Conservation (phyloP, 2,113 vertebrate species). For the Ciconia boyciana region DNA sequence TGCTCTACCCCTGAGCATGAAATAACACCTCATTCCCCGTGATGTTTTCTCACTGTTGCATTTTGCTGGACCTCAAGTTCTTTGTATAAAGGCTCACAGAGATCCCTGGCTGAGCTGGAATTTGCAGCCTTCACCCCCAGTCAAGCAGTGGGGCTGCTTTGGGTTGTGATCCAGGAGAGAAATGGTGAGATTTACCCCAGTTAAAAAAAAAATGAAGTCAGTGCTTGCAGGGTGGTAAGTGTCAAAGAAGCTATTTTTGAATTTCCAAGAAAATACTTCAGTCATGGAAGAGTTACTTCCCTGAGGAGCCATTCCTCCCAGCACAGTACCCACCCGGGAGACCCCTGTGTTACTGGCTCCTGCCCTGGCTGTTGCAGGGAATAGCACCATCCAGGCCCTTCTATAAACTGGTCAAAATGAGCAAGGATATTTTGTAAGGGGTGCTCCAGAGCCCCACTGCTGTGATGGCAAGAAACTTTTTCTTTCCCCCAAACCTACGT, state of each 20-base stretch:
- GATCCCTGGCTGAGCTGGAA: not conserved
- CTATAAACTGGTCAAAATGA: not conserved
- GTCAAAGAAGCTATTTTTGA: not conserved
- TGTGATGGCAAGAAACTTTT: not conserved
- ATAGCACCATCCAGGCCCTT: not conserved
- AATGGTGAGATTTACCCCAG: not conserved
- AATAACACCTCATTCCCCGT: not conserved
- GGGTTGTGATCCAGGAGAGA: not conserved
- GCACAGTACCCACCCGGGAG: not conserved
- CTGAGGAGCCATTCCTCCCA: not conserved
- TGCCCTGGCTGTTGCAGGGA: not conserved
- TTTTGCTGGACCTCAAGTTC: not conserved
- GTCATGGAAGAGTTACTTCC: not conserved
- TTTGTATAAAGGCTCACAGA: not conserved
- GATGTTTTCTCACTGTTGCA: not conserved
- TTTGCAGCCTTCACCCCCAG: not conserved
- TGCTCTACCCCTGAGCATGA: not conserved
- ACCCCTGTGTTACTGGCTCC: not conserved
- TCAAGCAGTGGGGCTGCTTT: not conserved
- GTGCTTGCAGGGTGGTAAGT: not conserved
- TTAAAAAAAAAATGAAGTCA: not conserved
- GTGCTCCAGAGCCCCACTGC: not conserved
- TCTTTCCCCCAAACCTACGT: fast-evolving
- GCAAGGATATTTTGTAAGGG: not conserved
- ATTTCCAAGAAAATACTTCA: not conserved